A percentile compares a stretch with the other conserved stretches of the same genome.
Conservation (phyloP, 2,888 invertebrate genomes). For the Drosophila quinaria region DNA sequence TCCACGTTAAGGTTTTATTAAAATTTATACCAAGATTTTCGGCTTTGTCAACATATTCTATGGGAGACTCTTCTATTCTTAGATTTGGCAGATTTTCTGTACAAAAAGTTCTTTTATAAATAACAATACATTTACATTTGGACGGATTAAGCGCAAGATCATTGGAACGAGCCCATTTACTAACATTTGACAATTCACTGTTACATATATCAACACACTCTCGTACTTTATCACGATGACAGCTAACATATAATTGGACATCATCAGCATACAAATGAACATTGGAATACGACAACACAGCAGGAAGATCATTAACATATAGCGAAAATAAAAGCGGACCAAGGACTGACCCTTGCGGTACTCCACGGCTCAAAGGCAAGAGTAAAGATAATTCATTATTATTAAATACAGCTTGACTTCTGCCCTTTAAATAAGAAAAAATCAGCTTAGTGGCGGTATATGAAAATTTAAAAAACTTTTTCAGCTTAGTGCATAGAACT, state of each 20-base stretch:
- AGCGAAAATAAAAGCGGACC: background rate
- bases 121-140: background rate
- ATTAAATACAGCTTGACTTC: background rate
- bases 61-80: background rate
- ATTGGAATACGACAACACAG: background rate
- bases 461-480: background rate
- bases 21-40: background rate
- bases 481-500: background rate
- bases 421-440: background rate
- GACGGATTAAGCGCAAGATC: background rate
- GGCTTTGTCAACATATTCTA: background rate
- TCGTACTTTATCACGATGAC: background rate
- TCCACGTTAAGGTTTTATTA: background rate
- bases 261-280: background rate
- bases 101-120: background rate
- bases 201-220: background rate
- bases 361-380: background rate
- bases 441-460: background rate
- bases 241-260: background rate
- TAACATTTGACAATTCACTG: background rate
- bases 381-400: background rate
- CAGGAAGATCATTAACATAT: background rate
- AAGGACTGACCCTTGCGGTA: background rate
- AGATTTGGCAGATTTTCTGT: background rate
- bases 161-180: background rate